A percentile compares a stretch with the other conserved stretches of the same genome.
These are phyloP conservation scores for Proterorhinus semilunaris DNA, from an alignment of 2,113 vertebrate species.

Conservation along the genomic window DNA sequence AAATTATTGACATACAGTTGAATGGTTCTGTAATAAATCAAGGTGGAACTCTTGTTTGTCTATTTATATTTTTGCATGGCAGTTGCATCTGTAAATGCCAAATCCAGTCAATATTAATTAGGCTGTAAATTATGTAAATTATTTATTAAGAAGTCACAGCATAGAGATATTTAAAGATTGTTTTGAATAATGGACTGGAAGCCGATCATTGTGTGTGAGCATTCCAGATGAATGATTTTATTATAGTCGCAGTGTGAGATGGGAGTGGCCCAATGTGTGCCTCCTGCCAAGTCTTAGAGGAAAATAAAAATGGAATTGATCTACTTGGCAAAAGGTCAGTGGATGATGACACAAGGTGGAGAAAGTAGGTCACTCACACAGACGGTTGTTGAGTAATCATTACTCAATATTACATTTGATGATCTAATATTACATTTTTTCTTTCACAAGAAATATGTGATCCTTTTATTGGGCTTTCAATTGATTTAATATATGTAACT, in stretches of 20 bases:
- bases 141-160: conserved; percentile 6
- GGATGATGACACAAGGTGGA: conserved; percentile 12
- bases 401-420: neutral
- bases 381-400: neutral
- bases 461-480: neutral
- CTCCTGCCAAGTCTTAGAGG: conserved; percentile 28
- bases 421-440: neutral
- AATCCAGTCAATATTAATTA: neutral
- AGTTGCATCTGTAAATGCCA: neutral
- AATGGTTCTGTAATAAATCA: too few species aligned
- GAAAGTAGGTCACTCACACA: neutral
- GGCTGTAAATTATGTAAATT: neutral
- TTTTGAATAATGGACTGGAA: neutral
- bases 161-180: conserved; percentile 8
- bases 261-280: conserved; percentile 9
- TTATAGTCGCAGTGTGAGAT: conserved; percentile 11
- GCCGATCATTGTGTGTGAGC: neutral
- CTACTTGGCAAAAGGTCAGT: conserved; percentile 30
- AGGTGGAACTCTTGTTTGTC: neutral
- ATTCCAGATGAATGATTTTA: conserved; percentile 6
- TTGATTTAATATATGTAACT: neutral
- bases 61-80: neutral
- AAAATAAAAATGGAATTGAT: conserved; percentile 17
- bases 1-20: too few species aligned
- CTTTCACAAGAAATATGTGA: neutral